These are phyloP conservation scores for Euproctis similis DNA, from an alignment of 2,888 invertebrate species.

Conservation along the genomic window DNA sequence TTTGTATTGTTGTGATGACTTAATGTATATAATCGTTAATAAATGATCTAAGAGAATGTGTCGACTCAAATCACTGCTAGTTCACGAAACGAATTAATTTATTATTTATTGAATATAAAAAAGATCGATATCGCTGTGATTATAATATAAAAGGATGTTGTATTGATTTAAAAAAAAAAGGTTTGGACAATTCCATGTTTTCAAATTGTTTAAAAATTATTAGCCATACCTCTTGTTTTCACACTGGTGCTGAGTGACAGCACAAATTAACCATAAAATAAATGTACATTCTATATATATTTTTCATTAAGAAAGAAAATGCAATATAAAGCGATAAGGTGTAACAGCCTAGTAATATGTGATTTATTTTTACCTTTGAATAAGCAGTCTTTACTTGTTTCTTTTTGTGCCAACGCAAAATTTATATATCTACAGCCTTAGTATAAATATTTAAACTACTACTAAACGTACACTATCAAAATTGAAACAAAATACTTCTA, in stretches of 20 bases:
- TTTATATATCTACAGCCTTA: too few relatives aligned
- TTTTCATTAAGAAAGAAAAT: slow-evolving; percentile 51
- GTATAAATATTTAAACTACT: too few relatives aligned
- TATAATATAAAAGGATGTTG: slow-evolving; percentile 47
- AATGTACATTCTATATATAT: slow-evolving; percentile 45
- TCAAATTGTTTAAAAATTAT: slow-evolving; percentile 16
- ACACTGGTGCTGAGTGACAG: slow-evolving; percentile 37
- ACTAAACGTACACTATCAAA: too few relatives aligned
- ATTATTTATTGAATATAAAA: slow-evolving; percentile 45
- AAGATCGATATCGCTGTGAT: slow-evolving; percentile 58
- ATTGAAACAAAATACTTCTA: too few relatives aligned
- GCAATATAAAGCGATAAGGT: slow-evolving; percentile 59
- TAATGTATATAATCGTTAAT: slow-evolving; percentile 47
- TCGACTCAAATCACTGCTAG: slow-evolving; percentile 30
- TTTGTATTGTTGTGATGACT: slow-evolving; percentile 45
- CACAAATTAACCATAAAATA: slow-evolving; percentile 31
- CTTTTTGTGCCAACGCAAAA: too few relatives aligned
- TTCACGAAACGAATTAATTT: slow-evolving; percentile 58
- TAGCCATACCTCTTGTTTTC: slow-evolving; percentile 23
- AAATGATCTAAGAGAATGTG: slow-evolving; percentile 49
- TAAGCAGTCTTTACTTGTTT: too few relatives aligned
- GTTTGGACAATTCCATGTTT: too few relatives aligned
- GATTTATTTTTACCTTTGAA: too few relatives aligned
- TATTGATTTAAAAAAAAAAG: slow-evolving; percentile 33
- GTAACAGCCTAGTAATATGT: too few relatives aligned